Evolutionary conservation across 2,113 vertebrate genomes (phyloP).

Genomic region (Scophthalmus maximus): DNA sequence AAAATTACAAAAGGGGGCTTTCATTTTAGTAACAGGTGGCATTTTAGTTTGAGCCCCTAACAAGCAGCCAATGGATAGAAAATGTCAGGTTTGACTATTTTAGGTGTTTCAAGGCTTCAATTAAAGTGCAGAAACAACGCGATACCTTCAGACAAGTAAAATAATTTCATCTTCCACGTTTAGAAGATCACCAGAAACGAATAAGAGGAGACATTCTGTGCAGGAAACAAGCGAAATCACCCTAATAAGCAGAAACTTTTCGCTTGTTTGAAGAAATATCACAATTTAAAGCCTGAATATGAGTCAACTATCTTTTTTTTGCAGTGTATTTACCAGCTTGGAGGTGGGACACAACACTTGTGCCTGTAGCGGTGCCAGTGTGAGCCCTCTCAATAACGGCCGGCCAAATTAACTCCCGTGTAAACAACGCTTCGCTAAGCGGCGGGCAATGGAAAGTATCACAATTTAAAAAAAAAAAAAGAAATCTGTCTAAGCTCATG

Average conservation of each 20-base stretch:
- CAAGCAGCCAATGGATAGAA: neutral
- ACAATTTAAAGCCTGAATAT: conserved; percentile 26
- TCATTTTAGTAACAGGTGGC: neutral
- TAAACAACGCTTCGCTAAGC: conserved; percentile 66
- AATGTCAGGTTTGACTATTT: neutral
- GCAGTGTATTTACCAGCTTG: conserved; percentile 57
- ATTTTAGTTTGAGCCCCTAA: neutral
- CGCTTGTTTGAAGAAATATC: neutral
- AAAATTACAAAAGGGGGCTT: too few species aligned
- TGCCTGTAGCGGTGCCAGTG: conserved; percentile 88
- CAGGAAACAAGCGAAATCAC: neutral
- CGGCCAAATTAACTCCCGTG: conserved; percentile 87
- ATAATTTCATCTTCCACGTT: too few species aligned
- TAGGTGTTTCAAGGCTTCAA: neutral
- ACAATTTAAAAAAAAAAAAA: conserved; percentile 55
- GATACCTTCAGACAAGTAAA: too few species aligned
- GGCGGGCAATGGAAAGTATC: conserved; percentile 84
- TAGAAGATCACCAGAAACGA: too few species aligned
- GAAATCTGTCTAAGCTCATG: conserved; percentile 74
- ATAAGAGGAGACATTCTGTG: neutral
- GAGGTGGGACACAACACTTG: conserved; percentile 90
- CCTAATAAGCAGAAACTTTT: neutral
- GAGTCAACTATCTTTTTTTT: too few species aligned
- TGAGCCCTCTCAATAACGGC: conserved; percentile 90
- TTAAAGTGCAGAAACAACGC: neutral